Evolutionary conservation across 2,888 invertebrate species (phyloP).

Genomic region (Ornithoptera priamus): DNA sequence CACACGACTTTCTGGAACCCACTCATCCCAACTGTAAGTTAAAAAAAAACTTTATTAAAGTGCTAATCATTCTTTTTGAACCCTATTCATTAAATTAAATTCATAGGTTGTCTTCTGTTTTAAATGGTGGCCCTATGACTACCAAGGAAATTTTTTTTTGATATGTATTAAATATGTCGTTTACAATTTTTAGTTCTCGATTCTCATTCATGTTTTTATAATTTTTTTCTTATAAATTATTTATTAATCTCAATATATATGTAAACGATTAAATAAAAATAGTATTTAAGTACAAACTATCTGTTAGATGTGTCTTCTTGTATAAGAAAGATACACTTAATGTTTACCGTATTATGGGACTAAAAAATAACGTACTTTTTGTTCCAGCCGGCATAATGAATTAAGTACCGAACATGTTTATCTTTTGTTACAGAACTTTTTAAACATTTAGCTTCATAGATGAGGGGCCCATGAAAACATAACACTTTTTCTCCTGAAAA

Average conservation of each 20-base stretch:
- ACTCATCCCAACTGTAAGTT: constrained; percentile 89
- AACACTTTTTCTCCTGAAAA: constrained; percentile 91
- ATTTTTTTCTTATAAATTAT: too few species aligned
- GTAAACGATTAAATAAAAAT: too few species aligned
- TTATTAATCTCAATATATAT: too few species aligned
- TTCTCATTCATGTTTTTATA: too few species aligned
- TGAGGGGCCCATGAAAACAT: constrained; percentile 97
- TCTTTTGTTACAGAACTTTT: constrained; percentile 91
- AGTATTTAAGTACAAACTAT: too few species aligned
- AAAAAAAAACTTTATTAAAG: not conserved
- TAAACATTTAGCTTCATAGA: constrained; percentile 98
- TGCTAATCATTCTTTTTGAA: not conserved
- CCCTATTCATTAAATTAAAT: not conserved
- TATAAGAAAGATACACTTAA: too few species aligned
- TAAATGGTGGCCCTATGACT: too few species aligned
- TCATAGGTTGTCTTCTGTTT: too few species aligned
- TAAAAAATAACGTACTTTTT: constrained; percentile 89
- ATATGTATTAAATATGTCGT: too few species aligned
- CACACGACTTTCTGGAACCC: constrained; percentile 95
- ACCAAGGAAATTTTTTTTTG: too few species aligned
- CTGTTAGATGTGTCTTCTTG: too few species aligned
- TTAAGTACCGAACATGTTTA: constrained; percentile 93
- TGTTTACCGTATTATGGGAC: not conserved
- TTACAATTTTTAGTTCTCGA: too few species aligned
- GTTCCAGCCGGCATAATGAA: constrained; percentile 99